Base-by-base conservation (phyloP, 2,888 invertebrate genomes). In the Muscina levida region DNA sequence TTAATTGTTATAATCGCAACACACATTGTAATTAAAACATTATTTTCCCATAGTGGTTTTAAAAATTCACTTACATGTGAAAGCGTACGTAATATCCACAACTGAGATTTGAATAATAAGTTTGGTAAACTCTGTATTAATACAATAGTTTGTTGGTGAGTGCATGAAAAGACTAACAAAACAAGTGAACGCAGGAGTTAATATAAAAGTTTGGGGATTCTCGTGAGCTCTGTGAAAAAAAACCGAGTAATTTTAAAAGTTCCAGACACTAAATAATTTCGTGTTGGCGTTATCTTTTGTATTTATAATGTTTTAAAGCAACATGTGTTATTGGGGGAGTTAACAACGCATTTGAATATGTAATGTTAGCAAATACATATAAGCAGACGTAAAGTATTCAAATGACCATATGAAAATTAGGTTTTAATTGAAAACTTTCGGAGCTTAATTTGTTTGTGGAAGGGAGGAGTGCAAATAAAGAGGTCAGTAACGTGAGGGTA, bases 161-260 rank as follows among this genome's bases (percentile, higher is more conserved):
- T 17, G n/a, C 31, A n/a, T 39, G 31, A 66, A 24, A 42, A 46
- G 70, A 73, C n/a, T 39, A 68, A 15, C 5, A 31, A 65, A 42
- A 57, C 4, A 19, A 39, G 39, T 62, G 62, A 26, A 19, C 15
- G 44, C 53, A 70, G 68, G 68, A 73, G 66, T 80, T 73, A 51
- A 73, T 80, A 59, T 53, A 80, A 80, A 77, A 80, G 80, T 80
- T 80, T 77, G n/a, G n/a, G n/a, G n/a, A 57, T 53, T 59, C 66
- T 76, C 65, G 26, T 53, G 48, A 57, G 37, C 72, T 53, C 37
- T 13, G 59, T 71, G 57, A 57, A 77, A 73, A 70, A 46, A 68
- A 73, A 73, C 65, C 53, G 62, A 73, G 56, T 70, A 70, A 76
- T 70, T 48, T 65, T 24, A 56, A 80, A 80, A 73, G 57, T 66